Percentiles rank a stretch among this genome's conserved stretches.
These are phyloP conservation scores for Phodopus roborovskii DNA, from an alignment of 2,113 vertebrate species.

Conservation along the genomic window DNA sequence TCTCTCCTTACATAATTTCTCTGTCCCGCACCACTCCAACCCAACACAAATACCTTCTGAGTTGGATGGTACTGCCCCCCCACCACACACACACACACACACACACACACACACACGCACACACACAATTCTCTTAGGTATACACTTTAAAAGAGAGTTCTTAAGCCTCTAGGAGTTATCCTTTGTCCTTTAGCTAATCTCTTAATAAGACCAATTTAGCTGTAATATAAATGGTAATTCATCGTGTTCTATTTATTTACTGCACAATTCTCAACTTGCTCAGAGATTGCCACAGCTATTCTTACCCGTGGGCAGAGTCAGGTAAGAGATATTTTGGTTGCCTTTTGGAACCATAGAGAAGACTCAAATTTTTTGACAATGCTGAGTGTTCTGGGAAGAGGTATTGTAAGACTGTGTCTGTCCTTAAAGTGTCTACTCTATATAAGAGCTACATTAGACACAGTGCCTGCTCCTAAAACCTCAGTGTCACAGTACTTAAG, in stretches of 20 bases:
- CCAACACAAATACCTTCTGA: conserved; percentile 7
- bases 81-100: background rate
- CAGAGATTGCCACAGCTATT: conserved; percentile 15
- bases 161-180: conserved; percentile 70
- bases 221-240: conserved; percentile 72
- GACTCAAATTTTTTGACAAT: background rate
- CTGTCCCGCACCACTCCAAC: too few relatives aligned
- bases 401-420: background rate
- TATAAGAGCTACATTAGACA: background rate
- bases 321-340: conserved; percentile 1
- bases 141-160: conserved; percentile 63
- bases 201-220: conserved; percentile 79
- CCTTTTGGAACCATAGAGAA: conserved; percentile 22
- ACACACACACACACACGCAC: background rate
- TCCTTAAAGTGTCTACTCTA: background rate
- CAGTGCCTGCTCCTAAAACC: conserved; percentile 1
- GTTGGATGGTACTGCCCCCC: background rate
- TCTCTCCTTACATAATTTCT: conserved; percentile 48
- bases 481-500: background rate
- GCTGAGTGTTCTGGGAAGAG: background rate
- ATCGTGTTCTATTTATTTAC: conserved; percentile 56
- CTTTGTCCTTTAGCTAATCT: conserved; percentile 77
- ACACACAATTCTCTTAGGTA: conserved; percentile 31
- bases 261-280: conserved; percentile 79
- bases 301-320: background rate